Evolutionary conservation across 2,113 vertebrate species (phyloP), one percentile per base, ranked within the genome.

Genomic region (Ameiurus melas): DNA sequence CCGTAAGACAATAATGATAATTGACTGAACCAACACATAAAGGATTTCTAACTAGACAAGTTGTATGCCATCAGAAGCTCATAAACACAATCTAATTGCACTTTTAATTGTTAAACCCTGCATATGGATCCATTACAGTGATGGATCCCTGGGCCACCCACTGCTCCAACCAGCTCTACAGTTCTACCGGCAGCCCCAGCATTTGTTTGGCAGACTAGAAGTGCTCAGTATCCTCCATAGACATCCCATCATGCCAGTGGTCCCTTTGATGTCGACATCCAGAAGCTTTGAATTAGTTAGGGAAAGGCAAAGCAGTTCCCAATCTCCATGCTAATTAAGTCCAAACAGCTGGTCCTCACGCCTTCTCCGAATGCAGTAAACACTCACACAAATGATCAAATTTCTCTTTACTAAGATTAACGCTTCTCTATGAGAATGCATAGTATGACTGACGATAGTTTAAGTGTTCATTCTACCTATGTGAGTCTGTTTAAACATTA

Each of bases 261-360:
- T 80, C 73, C 83, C 86, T 89, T 89, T 91, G 86, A 91, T 91
- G 86, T 89, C 66, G 20, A 78, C 70, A 88, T 85, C 78, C 90
- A 89, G 88, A 90, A 66, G 88, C 84, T 84, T 83, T 88, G 88
- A 87, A 89, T 85, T 89, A 84, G 87, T 88, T 79, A 83, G 70
- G 83, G 57, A 89, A 87, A 87, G 70, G 43, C 55, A 30, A 79
- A 88, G 82, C 70, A 71, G 87, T 51, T 84, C 78, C 71, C 53
- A 89, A 86, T 87, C 85, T 88, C 79, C 83, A 79, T 88, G 70
- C 88, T 88, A 89, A 91, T 88, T 82, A 89, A 85, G 82, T 80
- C 83, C 79, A 79, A 91, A 91, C 90, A 91, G 90, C 83, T 91
- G 90, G 90, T 88, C 83, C 84, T 87, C 70, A 3, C 39, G 22